phyloP scores from a whole-genome alignment of 2,113 vertebrate genomes.

The Ia io region DNA sequence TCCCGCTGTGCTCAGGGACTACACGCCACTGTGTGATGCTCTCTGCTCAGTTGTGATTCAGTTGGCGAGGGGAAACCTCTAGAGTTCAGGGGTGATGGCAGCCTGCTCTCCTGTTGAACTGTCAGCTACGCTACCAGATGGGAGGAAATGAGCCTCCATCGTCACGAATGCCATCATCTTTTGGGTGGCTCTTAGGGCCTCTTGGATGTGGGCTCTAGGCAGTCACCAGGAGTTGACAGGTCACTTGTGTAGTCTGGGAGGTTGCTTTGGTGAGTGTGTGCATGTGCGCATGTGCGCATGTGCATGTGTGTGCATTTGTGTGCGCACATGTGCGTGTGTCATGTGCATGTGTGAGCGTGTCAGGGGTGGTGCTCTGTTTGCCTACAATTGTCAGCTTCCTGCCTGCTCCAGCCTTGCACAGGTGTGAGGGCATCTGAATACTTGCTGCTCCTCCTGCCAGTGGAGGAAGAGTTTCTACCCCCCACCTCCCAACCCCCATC shows the following conservation, averaged over 20 bases:
- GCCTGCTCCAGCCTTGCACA: background rate
- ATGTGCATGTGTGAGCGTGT: background rate
- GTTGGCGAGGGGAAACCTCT: too few species aligned
- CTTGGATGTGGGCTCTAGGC: background rate
- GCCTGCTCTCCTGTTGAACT: background rate
- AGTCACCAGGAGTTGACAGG: background rate
- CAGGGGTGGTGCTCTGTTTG: background rate
- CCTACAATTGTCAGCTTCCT: background rate
- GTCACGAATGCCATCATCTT: background rate
- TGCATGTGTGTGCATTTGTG: too few species aligned
- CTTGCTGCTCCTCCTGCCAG: background rate
- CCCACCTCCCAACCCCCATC: too few species aligned
- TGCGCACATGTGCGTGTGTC: too few species aligned
- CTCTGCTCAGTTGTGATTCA: background rate
- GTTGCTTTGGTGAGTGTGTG: background rate
- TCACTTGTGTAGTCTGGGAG: background rate
- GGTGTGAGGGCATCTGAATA: accelerated
- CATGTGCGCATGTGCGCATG: too few species aligned
- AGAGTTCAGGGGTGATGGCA: background rate
- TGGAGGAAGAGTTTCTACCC: background rate
- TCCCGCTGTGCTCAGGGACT: background rate
- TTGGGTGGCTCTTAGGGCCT: too few species aligned
- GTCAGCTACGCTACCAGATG: background rate
- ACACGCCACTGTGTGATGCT: accelerated
- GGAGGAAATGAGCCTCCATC: too few species aligned